Percentiles rank a stretch among this genome's conserved stretches.
These are phyloP conservation scores for Calypte anna DNA, from an alignment of 2,113 vertebrate genomes.

Conservation along the genomic window DNA sequence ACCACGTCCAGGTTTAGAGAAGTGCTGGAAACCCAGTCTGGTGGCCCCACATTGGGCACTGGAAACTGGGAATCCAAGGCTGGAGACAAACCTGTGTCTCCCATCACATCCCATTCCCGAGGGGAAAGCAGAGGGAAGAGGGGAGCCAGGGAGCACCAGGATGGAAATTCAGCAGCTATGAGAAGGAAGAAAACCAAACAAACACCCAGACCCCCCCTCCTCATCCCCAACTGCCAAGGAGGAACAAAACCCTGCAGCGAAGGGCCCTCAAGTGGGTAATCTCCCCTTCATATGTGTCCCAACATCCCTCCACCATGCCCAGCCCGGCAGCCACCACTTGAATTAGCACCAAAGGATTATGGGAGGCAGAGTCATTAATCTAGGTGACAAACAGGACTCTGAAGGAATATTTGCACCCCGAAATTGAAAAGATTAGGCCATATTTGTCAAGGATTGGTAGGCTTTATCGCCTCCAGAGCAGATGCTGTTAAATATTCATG, in stretches of 20 bases:
- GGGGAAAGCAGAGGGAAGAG: neutral
- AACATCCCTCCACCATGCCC: constrained; percentile 82
- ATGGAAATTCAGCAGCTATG: neutral
- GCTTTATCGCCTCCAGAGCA: constrained; percentile 90
- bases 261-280: constrained; percentile 80
- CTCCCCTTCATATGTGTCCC: constrained; percentile 83
- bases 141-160: neutral
- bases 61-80: rapidly evolving
- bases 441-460: constrained; percentile 99
- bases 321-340: constrained; percentile 92
- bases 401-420: constrained; percentile 99
- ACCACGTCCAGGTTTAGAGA: rapidly evolving
- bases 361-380: constrained; percentile 98
- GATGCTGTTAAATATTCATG: constrained; percentile 99
- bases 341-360: constrained; percentile 99
- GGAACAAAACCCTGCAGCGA: constrained; percentile 23
- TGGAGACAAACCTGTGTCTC: rapidly evolving
- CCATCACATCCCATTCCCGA: rapidly evolving
- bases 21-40: neutral
- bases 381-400: constrained; percentile 99
- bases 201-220: neutral
- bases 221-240: neutral
- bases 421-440: constrained; percentile 99
- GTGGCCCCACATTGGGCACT: too few relatives aligned
- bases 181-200: neutral